Base-by-base conservation (phyloP, 2,113 vertebrate genomes). In the Scytalopus superciliaris region DNA sequence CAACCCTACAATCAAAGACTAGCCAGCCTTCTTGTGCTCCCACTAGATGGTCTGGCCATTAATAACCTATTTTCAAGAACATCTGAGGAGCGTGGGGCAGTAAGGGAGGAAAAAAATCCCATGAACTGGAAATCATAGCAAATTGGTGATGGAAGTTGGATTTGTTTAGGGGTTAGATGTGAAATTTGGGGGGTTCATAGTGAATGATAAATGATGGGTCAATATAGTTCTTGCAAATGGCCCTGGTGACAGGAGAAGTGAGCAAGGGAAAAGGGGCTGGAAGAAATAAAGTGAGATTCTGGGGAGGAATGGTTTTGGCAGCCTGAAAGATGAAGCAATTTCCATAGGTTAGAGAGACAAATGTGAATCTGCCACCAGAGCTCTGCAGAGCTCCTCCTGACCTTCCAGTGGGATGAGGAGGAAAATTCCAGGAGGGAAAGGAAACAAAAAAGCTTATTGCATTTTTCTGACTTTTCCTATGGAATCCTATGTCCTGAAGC, bases 21-120 rank as follows among this genome's bases (percentile, higher is more conserved):
- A 74, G 9, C 6, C 35, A 75, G 50, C 12, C 86, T 84, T 74
- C 59, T 70, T 84, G 4, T 75, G 86, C 81, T 96, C 93, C 76
- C 86, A 12, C 52, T 88, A 80, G 79, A 63, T 59, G 72, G 16
- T 18, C 64, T 91, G 85, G 30, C 31, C 83, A 42, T 91, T 94
- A 84, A 40, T 17, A 37, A 59, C 24, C 56, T 10, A 19, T 80
- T 94, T 93, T 33, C 59, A 76, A 59, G 42, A 80, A 84, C 9
- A 69, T 93, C 89, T 83, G 78, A 91, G 66, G 47, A 85, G 16
- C 17, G 3, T 2, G 21, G 52, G 40, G 14, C 25, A 68, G 14
- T 10, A 10, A 76, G 30, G 64, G 40, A 82, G 28, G 40, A 75
- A 52, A 33, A 60, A 50, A 31, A 27, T 57, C 21, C 44, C 19